Base-by-base conservation (phyloP, 2,113 vertebrate species). In the Hydropotes inermis region DNA sequence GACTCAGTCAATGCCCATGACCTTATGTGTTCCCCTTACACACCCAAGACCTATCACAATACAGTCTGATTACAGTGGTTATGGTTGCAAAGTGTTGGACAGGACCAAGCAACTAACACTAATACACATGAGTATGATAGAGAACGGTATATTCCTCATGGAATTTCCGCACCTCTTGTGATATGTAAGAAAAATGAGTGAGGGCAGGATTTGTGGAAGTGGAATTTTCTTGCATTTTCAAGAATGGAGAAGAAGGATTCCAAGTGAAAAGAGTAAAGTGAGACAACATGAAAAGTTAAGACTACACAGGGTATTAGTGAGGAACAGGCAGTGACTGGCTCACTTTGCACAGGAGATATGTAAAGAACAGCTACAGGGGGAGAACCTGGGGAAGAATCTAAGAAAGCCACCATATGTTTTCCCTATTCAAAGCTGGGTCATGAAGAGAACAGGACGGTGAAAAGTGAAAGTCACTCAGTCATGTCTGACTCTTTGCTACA, bases 241-340 rank as follows among this genome's bases (percentile, higher is more conserved):
- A 96, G 45, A 88, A 92, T 5, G 23, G 15, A 89, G 7, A 14
- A 14, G 33, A 19, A 11, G 33, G 58, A 76, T 95, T 54, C 19
- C 27, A 92, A 91, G 21, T 21, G 19, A 70, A 87, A 19, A 74
- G 13, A 89, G 79, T n/a, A 90, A 47, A 45, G 6, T 12, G 7
- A 94, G 39, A 54, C n/a, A 54, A 94, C 94, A 90, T 28, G 47
- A 82, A 94, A 95, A 89, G 50, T 6, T 14, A 94, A 70, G 19
- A 43, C 88, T 85, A 64, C 5, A 67, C 14, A 93, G 27, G 17
- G 17, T 43, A 6, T 58, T 13, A 23, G 30, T 50, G 3, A 88
- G 17, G 10, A 87, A 79, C n/a, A 88, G 15, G 28, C 13, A 79
- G 21, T 60, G 6, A 39, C 39, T 45, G 33, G 13, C 64, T 89